Percentiles rank a stretch among this genome's conserved stretches.
phyloP scores from a whole-genome alignment of 2,113 vertebrate genomes.

The Symphodus melops region DNA sequence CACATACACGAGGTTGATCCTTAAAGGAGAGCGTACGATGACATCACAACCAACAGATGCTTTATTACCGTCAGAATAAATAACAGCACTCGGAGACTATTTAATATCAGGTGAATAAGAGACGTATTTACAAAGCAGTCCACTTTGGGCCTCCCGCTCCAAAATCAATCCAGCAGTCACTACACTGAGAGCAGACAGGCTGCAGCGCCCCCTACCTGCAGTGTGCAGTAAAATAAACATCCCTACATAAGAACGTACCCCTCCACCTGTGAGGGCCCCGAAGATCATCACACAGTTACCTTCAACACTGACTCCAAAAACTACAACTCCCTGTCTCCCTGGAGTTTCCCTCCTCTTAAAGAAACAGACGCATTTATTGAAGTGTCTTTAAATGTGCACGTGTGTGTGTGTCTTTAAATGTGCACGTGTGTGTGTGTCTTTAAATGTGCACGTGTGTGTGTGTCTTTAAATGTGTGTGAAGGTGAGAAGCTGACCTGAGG shows the following conservation, averaged over 20 bases:
- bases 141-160: slow-evolving; percentile 32
- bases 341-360: slow-evolving; percentile 6
- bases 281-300: slow-evolving; percentile 37
- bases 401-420: no score
- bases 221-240: slow-evolving; percentile 79
- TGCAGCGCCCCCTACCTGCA: slow-evolving; percentile 69
- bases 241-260: slow-evolving; percentile 49
- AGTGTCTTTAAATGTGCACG: not conserved
- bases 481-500: slow-evolving; percentile 41
- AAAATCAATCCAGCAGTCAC: slow-evolving; percentile 39
- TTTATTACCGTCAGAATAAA: slow-evolving; percentile 76
- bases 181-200: slow-evolving; percentile 39
- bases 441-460: not conserved
- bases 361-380: not conserved
- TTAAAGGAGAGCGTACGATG: slow-evolving; percentile 56
- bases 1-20: slow-evolving; percentile 43
- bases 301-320: slow-evolving; percentile 4
- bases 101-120: slow-evolving; percentile 68
- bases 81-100: slow-evolving; percentile 77
- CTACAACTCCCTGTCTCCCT: not conserved
- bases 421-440: not conserved
- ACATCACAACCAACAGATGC: slow-evolving; percentile 75
- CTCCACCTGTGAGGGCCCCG: slow-evolving; percentile 63
- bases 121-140: slow-evolving; percentile 71
- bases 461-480: no score